Evolutionary conservation across 2,797 vertebrate species (phyloP).

Genomic region (Sebastes variabilis): DNA sequence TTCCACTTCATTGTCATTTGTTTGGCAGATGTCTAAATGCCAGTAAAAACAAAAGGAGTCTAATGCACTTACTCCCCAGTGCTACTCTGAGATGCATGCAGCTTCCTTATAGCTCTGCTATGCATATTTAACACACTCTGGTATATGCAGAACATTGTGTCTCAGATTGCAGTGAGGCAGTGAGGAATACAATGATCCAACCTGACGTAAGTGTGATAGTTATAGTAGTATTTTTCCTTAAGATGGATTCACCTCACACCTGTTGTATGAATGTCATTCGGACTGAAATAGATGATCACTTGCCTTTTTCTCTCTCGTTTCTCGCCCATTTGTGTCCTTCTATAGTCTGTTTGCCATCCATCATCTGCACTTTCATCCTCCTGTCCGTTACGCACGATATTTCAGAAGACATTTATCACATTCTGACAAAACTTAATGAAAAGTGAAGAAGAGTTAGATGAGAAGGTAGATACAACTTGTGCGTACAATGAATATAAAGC

Average conservation of each 20-base stretch:
- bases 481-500: background rate
- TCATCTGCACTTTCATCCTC: background rate
- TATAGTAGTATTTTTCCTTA: background rate
- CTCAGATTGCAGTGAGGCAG: conserved; percentile 5
- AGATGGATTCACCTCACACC: conserved; percentile 23
- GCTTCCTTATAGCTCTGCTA: background rate
- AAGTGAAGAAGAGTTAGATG: background rate
- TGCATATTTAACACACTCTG: conserved; percentile 48
- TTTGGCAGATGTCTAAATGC: conserved; percentile 25
- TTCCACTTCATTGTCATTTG: conserved; percentile 13
- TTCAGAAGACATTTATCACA: background rate
- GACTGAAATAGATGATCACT: conserved; percentile 25
- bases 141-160: conserved; percentile 13
- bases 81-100: conserved; percentile 4
- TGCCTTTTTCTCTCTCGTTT: background rate
- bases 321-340: background rate
- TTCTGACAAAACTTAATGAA: background rate
- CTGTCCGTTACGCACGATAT: background rate
- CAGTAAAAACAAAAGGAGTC: conserved; percentile 14
- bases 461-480: background rate
- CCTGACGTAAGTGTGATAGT: conserved; percentile 1
- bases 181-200: conserved; percentile 11
- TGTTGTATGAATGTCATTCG: conserved; percentile 24
- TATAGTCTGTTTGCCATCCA: background rate
- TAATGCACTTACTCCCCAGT: background rate